Evolutionary conservation across 2,888 invertebrate genomes (phyloP).

Genomic region (Theretra japonica): DNA sequence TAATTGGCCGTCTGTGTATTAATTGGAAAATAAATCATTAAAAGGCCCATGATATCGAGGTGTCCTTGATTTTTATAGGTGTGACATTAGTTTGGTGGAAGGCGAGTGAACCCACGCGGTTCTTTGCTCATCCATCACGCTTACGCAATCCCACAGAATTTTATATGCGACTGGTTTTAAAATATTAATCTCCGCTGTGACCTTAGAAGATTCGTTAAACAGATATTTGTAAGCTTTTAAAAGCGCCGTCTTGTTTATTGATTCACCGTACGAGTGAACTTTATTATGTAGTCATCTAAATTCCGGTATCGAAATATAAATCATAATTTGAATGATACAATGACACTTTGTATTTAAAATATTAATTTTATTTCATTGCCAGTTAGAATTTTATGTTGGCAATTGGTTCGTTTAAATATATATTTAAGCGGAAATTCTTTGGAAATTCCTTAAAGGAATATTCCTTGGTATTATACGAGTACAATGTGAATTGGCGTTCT

Average conservation of each 20-base stretch:
- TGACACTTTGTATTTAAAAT: slow-evolving; percentile 1
- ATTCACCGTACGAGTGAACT: slow-evolving; percentile 45
- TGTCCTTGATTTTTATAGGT: slow-evolving; percentile 75
- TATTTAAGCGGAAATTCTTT: no score
- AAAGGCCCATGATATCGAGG: slow-evolving; percentile 48
- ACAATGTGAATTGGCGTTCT: no score
- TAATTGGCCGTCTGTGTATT: slow-evolving; percentile 47
- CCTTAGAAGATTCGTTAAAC: slow-evolving; percentile 53
- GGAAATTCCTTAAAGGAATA: no score
- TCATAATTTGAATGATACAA: slow-evolving; percentile 20
- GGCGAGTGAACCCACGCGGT: slow-evolving; percentile 62
- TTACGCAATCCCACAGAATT: slow-evolving; percentile 64
- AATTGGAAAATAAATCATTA: slow-evolving; percentile 61
- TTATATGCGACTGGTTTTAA: slow-evolving; percentile 60
- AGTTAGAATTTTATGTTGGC: not conserved
- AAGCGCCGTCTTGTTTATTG: slow-evolving; percentile 50
- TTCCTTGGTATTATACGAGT: no score
- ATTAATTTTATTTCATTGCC: not conserved
- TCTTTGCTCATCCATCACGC: slow-evolving; percentile 56
- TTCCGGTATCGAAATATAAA: slow-evolving; percentile 34
- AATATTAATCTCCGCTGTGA: slow-evolving; percentile 58
- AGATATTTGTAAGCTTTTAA: slow-evolving; percentile 51
- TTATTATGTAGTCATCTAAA: slow-evolving; percentile 47
- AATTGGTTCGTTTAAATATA: not conserved
- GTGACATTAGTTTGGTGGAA: slow-evolving; percentile 58